Percentiles rank a stretch among this genome's conserved stretches.
These are phyloP conservation scores for Sinosuthora webbiana DNA, from an alignment of 2,113 vertebrate genomes.

Conservation along the genomic window DNA sequence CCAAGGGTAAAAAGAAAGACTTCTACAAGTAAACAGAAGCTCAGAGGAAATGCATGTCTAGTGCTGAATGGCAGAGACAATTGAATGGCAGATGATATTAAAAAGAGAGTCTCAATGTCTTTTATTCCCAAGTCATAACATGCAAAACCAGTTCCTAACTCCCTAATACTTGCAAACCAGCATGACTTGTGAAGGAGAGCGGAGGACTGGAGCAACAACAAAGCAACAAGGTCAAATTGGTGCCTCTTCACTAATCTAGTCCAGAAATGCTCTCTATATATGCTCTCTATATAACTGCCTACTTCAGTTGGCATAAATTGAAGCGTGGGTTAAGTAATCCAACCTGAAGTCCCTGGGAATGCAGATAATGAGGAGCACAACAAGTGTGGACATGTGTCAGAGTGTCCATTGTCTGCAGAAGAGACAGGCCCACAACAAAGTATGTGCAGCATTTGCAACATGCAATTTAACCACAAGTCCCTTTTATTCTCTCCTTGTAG, in stretches of 20 bases:
- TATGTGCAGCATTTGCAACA: neutral
- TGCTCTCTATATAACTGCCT: neutral
- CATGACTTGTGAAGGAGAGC: neutral
- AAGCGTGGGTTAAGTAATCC: neutral
- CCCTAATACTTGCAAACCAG: neutral
- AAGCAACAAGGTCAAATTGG: neutral
- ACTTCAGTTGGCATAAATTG: neutral
- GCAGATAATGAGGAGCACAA: constrained; percentile 26
- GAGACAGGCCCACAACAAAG: neutral
- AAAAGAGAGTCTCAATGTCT: neutral
- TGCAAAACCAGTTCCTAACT: neutral
- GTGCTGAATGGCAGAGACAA: neutral
- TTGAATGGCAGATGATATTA: neutral
- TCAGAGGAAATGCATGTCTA: neutral
- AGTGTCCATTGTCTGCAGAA: neutral
- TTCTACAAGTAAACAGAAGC: neutral
- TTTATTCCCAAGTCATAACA: neutral
- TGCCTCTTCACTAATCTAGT: neutral
- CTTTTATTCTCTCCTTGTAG: neutral
- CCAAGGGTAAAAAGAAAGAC: neutral
- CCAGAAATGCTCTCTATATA: neutral
- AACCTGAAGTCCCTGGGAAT: neutral
- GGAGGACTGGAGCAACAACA: neutral
- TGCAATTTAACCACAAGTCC: neutral
- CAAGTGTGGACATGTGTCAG: neutral